phyloP scores from a whole-genome alignment of 2,113 vertebrate genomes.

The Damaliscus lunatus region DNA sequence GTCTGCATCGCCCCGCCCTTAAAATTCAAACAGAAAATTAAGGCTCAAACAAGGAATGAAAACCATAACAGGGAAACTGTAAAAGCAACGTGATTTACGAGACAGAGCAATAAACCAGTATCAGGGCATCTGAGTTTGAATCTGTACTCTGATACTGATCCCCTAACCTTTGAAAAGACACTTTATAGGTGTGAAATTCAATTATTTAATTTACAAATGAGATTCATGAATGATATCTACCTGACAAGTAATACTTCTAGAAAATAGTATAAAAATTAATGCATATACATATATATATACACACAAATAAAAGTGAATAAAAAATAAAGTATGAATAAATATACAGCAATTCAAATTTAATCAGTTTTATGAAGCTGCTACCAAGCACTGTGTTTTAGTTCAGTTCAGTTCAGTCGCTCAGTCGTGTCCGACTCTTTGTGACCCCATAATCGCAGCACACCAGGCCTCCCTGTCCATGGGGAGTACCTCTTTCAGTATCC shows the following conservation, averaged over 20 bases:
- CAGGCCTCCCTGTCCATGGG: too few relatives aligned
- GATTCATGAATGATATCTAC: slow-evolving; percentile 15
- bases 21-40: slow-evolving; percentile 65
- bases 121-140: not conserved
- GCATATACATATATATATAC: not conserved
- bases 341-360: not conserved
- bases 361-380: not conserved
- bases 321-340: slow-evolving; percentile 5
- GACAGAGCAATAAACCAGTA: not conserved
- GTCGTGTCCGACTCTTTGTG: too few relatives aligned
- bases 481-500: too few relatives aligned
- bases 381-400: not conserved
- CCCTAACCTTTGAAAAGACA: not conserved
- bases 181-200: not conserved
- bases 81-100: not conserved
- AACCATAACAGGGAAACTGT: not conserved
- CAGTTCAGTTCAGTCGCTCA: too few relatives aligned
- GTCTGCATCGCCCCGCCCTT: slow-evolving; percentile 94
- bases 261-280: not conserved
- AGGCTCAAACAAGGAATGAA: slow-evolving; percentile 37
- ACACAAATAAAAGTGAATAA: not conserved
- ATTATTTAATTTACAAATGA: not conserved
- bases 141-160: not conserved
- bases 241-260: not conserved
- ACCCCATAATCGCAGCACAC: too few relatives aligned